Evolutionary conservation across 2,113 vertebrate genomes (phyloP).

Genomic region (Notechis scutatus): DNA sequence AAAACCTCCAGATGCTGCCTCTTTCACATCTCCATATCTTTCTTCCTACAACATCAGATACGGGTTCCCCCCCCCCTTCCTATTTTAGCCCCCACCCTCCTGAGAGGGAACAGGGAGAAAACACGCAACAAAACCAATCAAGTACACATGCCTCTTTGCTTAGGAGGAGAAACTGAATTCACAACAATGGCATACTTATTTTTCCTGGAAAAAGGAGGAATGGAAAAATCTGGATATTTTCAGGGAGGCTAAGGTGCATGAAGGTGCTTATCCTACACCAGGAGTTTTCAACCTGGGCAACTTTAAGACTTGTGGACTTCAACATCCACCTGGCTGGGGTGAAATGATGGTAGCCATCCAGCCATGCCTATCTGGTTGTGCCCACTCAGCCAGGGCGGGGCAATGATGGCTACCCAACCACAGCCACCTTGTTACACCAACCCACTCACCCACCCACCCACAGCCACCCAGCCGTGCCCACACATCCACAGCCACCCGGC

Average conservation of each 20-base stretch:
- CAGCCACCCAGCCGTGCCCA: too few relatives aligned
- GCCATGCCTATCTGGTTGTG: background rate
- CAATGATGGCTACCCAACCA: background rate
- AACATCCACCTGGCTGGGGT: background rate
- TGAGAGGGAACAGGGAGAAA: constrained; percentile 48
- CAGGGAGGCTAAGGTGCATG: background rate
- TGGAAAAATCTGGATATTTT: background rate
- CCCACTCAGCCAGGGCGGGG: background rate
- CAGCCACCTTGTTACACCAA: too few relatives aligned
- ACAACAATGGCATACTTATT: constrained; percentile 51
- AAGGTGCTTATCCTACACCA: background rate
- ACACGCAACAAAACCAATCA: constrained; percentile 58
- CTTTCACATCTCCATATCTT: constrained; percentile 77
- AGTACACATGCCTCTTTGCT: constrained; percentile 40
- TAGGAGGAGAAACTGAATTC: constrained; percentile 53
- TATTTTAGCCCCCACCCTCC: constrained; percentile 52
- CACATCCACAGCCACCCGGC: too few relatives aligned
- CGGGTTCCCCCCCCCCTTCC: background rate
- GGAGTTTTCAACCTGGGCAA: background rate
- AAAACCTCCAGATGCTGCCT: constrained; percentile 87
- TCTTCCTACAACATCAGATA: constrained; percentile 78
- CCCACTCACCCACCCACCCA: too few relatives aligned
- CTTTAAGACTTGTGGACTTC: background rate
- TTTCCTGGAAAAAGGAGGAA: background rate
- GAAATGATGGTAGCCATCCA: background rate